A percentile compares a stretch with the other conserved stretches of the same genome.
Conservation (phyloP, 2,888 invertebrate species). For the Helleia helle region DNA sequence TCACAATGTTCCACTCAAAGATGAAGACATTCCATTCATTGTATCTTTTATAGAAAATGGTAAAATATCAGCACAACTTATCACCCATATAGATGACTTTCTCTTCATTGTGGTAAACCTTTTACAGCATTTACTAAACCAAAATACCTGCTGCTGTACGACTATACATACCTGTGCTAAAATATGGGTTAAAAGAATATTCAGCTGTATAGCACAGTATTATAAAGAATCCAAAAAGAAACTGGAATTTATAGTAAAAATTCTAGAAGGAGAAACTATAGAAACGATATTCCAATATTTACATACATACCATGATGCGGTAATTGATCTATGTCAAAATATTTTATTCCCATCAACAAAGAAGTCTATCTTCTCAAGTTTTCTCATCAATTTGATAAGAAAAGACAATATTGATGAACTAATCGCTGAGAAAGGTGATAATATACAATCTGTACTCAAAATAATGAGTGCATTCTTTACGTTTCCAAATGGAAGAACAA, state of each 20-base stretch:
- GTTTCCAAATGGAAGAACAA: slow-evolving; percentile 40
- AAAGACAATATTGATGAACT: slow-evolving; percentile 51
- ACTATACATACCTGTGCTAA: slow-evolving; percentile 17
- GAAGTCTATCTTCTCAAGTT: slow-evolving; percentile 45
- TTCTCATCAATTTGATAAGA: slow-evolving; percentile 47
- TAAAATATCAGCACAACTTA: slow-evolving; percentile 41
- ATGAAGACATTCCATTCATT: slow-evolving; percentile 35
- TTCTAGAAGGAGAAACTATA: slow-evolving; percentile 44
- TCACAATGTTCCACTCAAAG: slow-evolving; percentile 36
- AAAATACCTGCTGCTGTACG: too few relatives aligned
- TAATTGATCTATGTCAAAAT: slow-evolving; percentile 40
- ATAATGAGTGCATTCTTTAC: slow-evolving; percentile 54
- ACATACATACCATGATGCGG: slow-evolving; percentile 34
- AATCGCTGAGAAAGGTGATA: slow-evolving; percentile 56
- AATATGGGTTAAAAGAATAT: slow-evolving; percentile 29
- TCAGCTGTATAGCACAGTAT: slow-evolving; percentile 40
- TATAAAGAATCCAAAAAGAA: slow-evolving; percentile 57
- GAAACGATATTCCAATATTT: slow-evolving; percentile 51
- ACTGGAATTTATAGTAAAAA: slow-evolving; percentile 47
- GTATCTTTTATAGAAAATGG: slow-evolving; percentile 45
- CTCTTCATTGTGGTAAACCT: slow-evolving; percentile 39
- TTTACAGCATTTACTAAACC: slow-evolving; percentile 36
- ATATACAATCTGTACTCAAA: slow-evolving; percentile 57
- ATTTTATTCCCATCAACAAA: slow-evolving; percentile 51
- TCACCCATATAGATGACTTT: slow-evolving; percentile 40